Base-by-base conservation (phyloP, 2,888 invertebrate species). In the Petrolisthes manimaculis region DNA sequence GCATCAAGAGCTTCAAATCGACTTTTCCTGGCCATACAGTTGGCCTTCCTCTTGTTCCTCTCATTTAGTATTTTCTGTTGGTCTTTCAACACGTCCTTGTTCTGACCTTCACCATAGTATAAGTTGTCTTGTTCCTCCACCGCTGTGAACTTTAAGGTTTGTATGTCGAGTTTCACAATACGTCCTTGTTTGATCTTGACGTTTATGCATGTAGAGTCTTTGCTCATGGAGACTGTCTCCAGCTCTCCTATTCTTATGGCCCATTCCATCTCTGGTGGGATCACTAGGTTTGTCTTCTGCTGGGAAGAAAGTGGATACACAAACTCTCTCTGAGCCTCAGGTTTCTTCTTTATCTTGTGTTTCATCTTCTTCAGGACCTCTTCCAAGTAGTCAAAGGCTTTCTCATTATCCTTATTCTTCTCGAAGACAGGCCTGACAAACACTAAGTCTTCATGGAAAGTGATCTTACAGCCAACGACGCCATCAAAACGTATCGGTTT, bases 181-280 rank as follows among this genome's bases (percentile, higher is more conserved):
- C 90, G 88, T 21, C 91, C 91, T 9, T 89, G 84, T 61, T 84
- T 88, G 55, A 91, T 86, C 37, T 89, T 88, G 51, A 90, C 79
- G 21, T 88, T 89, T 9, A 91, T 75, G 74, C 84, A 86, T 54
- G 88, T 89, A 67, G 80, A n/a, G 80, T 91, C 91, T 24, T 89
- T 90, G 54, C 89, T 90, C 54, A 91, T 61, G 14, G 90, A 89
- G 14, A 91, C 80, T 4, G 79, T 89, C 79, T 91, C 91, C 6
- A 91, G 84, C 51, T 90, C 90, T 4, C 91, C 91, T 9, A 69
- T 84, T 6, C 82, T 81, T 67, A 91, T 91, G 24, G 89, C 91
- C 55, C 89, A 88, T 81, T 91, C 91, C 81, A 90, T 84, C 83
- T 91, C 91, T 12, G 89, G 87, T 3, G 91, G 84, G 14, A 91